Percentiles rank a stretch among this genome's conserved stretches.
These are phyloP conservation scores for Microplitis manilae DNA, from an alignment of 2,888 invertebrate species.

Conservation along the genomic window DNA sequence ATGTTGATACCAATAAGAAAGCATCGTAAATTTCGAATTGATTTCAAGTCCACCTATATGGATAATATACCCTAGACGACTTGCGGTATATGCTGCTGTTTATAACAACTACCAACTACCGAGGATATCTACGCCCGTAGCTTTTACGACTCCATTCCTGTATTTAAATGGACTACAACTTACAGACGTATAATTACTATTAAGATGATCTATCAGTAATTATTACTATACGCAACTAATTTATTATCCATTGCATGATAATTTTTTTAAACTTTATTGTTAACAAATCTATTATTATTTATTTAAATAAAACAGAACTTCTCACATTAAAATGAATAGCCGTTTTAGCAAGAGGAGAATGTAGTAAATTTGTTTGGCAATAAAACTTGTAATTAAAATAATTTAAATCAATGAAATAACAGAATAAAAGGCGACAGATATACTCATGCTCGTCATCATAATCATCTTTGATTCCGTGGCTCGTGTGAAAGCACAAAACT, in stretches of 20 bases:
- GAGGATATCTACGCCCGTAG: background rate
- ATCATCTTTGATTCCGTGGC: conserved; percentile 46
- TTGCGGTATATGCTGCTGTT: background rate
- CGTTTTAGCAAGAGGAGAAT: background rate
- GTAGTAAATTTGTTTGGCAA: no score
- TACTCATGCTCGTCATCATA: conserved; percentile 21
- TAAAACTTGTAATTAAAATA: background rate
- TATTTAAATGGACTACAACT: conserved; percentile 13
- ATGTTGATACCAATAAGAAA: conserved; percentile 53
- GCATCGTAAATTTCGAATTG: conserved; percentile 53
- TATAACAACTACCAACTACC: no score
- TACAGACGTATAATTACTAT: background rate
- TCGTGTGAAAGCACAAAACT: conserved; percentile 66
- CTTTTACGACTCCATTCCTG: conserved; percentile 34
- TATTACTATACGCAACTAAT: background rate
- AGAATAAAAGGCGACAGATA: conserved; percentile 17
- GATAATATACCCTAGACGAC: background rate
- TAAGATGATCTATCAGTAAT: background rate
- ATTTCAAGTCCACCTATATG: conserved; percentile 47
- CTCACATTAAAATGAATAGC: background rate
- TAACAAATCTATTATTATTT: no score
- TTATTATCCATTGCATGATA: background rate
- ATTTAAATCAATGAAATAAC: background rate
- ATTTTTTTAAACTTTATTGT: no score
- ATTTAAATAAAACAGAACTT: background rate